Conservation (phyloP, 2,113 vertebrate species). For the Lagopus muta region DNA sequence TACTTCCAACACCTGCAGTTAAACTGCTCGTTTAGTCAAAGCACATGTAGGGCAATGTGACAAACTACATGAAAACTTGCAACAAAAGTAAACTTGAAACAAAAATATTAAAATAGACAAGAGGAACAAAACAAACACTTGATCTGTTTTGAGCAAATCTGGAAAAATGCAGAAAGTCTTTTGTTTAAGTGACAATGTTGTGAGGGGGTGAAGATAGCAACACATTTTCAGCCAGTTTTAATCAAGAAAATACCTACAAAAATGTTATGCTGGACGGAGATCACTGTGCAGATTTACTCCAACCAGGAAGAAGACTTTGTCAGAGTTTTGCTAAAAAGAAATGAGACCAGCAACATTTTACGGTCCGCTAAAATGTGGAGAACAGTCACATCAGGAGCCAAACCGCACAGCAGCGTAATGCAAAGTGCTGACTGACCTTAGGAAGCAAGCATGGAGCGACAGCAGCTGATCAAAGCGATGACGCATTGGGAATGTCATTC, state of each 20-base stretch:
- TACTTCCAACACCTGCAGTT: background rate
- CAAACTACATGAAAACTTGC: background rate
- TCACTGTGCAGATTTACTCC: background rate
- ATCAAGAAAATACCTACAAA: background rate
- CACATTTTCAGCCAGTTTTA: background rate
- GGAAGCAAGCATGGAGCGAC: background rate
- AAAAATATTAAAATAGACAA: constrained; percentile 33
- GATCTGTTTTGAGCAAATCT: background rate
- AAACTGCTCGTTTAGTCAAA: background rate
- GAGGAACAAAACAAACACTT: background rate
- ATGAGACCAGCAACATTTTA: background rate
- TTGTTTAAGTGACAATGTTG: background rate
- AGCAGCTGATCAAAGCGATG: background rate
- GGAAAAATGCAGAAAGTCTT: background rate
- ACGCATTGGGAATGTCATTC: background rate
- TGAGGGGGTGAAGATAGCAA: background rate
- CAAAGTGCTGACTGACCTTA: background rate
- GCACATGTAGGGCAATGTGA: background rate
- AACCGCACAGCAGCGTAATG: background rate
- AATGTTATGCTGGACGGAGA: background rate
- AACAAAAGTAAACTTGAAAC: constrained; percentile 24
- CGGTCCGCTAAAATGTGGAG: background rate
- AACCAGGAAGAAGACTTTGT: background rate
- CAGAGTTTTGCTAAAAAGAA: background rate
- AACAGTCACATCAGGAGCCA: background rate